Conservation (phyloP, 2,797 vertebrate species). For the Austrolebias charrua region DNA sequence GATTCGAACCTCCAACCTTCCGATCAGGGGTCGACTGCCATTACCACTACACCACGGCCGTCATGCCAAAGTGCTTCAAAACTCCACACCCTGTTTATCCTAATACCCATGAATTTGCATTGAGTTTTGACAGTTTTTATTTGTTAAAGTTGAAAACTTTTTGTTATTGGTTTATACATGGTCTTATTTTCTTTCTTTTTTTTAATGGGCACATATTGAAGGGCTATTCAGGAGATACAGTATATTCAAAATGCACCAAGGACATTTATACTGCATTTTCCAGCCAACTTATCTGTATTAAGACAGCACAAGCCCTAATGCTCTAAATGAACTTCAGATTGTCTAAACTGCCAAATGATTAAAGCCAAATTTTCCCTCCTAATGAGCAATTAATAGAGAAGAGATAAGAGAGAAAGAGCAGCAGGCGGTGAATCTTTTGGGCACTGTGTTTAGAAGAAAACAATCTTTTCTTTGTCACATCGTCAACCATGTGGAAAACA, state of each 20-base stretch:
- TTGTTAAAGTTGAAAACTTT: neutral
- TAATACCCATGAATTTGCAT: no score
- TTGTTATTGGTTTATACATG: neutral
- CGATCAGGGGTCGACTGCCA: no score
- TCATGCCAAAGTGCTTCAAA: no score
- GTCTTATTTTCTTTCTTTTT: neutral
- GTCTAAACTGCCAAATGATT: conserved; percentile 55
- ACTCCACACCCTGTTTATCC: no score
- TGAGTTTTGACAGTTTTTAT: no score
- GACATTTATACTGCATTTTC: conserved; percentile 33
- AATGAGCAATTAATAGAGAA: conserved; percentile 67
- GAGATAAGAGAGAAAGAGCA: conserved; percentile 46
- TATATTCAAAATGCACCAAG: conserved; percentile 40
- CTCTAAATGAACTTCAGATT: conserved; percentile 65
- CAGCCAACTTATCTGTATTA: conserved; percentile 34
- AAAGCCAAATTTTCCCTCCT: conserved; percentile 64
- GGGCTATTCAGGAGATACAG: neutral
- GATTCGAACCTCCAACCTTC: no score
- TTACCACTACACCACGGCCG: no score
- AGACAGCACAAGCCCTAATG: conserved; percentile 35
- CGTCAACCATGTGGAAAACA: conserved; percentile 20
- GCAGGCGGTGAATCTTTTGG: conserved; percentile 23
- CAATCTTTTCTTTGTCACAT: conserved; percentile 29
- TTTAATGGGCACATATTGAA: no score
- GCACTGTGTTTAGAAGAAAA: conserved; percentile 19